Evolutionary conservation across 1,140 invertebrate genomes (phyloP), one percentile per base, ranked within the genome.

Genomic region (Drosophila carrolli): DNA sequence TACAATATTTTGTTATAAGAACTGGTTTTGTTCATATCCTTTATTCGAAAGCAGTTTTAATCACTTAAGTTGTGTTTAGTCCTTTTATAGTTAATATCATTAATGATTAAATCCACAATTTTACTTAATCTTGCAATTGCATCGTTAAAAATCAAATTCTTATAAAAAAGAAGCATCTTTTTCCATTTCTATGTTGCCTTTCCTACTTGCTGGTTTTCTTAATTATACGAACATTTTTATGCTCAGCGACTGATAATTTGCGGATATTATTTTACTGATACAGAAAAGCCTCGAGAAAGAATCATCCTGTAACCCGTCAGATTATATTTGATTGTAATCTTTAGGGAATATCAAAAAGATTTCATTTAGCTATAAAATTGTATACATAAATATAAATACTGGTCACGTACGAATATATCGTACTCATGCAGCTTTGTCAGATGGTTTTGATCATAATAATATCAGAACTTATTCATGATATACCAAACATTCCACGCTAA

Each of bases 341-440:
- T 48, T 50, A 56, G 27, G 37, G 11, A 58, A 56, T 56, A 71
- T 50, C 29, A 58, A 83, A 79, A 80, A 78, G 61, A 78, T 88
- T 89, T 84, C 76, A 89, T 89, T 88, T 88, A 84, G 65, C 84
- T 88, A 89, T 81, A 81, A 81, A 88, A 90, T 81, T 78, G 80
- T 86, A 77, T 78, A 71, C 85, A 86, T 81, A 78, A 78, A 91
- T 90, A 91, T 91, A 83, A 90, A 90, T 90, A 90, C 86, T 90
- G 86, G 82, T 90, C 56, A 67, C 86, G 86, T 90, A 90, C 74
- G 67, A 74, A 76, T 81, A 81, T 51, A 50, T 62, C 74, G 74
- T 59, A 75, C 60, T 54, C 19, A 46, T 44, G 72, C 53, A 70
- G 60, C 78, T 75, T 90, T 90, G 82, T 86, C 86, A 79, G 68